Percentiles rank a stretch among this genome's conserved stretches.
These are phyloP conservation scores for Corynorhinus townsendii DNA, from an alignment of 2,113 vertebrate species.

Conservation along the genomic window DNA sequence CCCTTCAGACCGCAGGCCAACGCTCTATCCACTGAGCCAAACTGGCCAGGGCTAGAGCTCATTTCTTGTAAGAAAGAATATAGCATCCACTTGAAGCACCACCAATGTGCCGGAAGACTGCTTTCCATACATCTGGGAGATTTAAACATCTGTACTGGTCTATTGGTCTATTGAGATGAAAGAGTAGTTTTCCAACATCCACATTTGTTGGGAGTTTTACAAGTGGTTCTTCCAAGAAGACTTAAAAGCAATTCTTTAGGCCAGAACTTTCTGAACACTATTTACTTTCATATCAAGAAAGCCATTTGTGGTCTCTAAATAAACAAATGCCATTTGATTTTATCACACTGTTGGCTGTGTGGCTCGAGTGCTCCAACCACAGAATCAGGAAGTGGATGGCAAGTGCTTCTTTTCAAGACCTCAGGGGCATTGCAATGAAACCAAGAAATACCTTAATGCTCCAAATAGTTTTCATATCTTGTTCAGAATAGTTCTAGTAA, in stretches of 20 bases:
- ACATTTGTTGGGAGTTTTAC: conserved; percentile 9
- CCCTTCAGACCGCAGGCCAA: too few species aligned
- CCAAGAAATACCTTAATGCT: not conserved
- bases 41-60: conserved; percentile 32
- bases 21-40: too few species aligned
- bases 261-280: conserved; percentile 24
- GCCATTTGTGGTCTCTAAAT: conserved; percentile 44
- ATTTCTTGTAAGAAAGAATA: conserved; percentile 65
- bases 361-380: conserved; percentile 17
- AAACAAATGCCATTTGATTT: conserved; percentile 40
- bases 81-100: conserved; percentile 57
- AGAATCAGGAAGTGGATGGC: conserved; percentile 5
- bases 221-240: conserved; percentile 51
- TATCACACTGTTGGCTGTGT: not conserved
- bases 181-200: conserved; percentile 21
- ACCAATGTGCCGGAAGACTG: conserved; percentile 56
- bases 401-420: not conserved
- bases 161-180: conserved; percentile 41
- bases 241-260: conserved; percentile 59
- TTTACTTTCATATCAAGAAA: conserved; percentile 43
- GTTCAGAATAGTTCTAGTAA: not conserved
- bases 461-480: not conserved
- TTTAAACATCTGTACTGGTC: conserved; percentile 55
- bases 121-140: conserved; percentile 48
- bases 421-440: conserved; percentile 28